Evolutionary conservation across 30 jellyfish, hydroid and myxozoan species (phyloP), one percentile per base, ranked within the genome.

Genomic region (Pelagia noctiluca): DNA sequence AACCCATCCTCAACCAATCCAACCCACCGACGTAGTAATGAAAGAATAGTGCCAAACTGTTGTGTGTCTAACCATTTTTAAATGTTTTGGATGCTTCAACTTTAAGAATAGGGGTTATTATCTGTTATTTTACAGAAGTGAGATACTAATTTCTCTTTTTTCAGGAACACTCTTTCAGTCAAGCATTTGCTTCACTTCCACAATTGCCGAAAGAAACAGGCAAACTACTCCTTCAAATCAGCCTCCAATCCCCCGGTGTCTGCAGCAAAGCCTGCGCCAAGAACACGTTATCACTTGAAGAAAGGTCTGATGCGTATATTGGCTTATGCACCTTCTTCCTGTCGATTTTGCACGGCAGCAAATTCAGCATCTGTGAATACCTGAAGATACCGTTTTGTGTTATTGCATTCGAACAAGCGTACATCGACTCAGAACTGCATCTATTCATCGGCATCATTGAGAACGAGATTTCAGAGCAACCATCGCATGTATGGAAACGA

Each of bases 221-320:
- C 37, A 72, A 75, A 26, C 50, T 85, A 33, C 16, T 85, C 61
- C 48, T 85, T 16, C 78, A 73, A 63, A 24, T 85, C 29, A 57
- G 37, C 29, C 50, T 85, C 16, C 85, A 85, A 50, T 24, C 88
- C n/a, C 95, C 95, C 0, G 88, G 95, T 19, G 54, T 85, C 1
- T 85, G 95, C 48, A 63, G 80, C 57, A 85, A 64, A 74, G 50
- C 85, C 18, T 70, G 88, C 24, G 86, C 78, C 2, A 85, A 85
- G 66, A 65, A 75, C 78, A 24, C 88, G 35, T 65, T 85, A 36
- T 22, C 95, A 33, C 36, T 85, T 61, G 35, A 50, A 18, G 95
- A 85, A 85, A 69, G 95, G 32, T 70, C 87, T 13, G 87, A 85
- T 73, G 95, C 95, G 11, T 85, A 57, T 71, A 75, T 85, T 47